Evolutionary conservation across 2,888 invertebrate species (phyloP).

Genomic region (Cyclophora albipunctata): DNA sequence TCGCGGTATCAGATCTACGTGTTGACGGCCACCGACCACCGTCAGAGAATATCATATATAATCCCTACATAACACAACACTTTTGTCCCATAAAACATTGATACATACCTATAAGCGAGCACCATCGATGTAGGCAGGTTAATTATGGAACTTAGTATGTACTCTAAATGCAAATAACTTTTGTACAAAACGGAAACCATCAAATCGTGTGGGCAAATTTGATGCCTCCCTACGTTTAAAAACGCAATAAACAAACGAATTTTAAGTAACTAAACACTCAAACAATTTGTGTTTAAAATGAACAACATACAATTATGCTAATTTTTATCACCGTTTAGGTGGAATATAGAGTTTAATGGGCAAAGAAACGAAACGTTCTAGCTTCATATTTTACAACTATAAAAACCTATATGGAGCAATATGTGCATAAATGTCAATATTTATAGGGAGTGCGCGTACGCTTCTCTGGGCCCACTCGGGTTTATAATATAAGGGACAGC

Average conservation of each 20-base stretch:
- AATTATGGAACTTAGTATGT: too few species aligned
- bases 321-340: slow-evolving; percentile 64
- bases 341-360: slow-evolving; percentile 50
- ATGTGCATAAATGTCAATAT: slow-evolving; percentile 74
- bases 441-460: slow-evolving; percentile 39
- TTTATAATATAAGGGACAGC: slow-evolving; percentile 46
- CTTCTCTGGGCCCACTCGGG: slow-evolving; percentile 29
- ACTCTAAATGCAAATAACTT: neutral
- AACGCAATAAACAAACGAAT: slow-evolving; percentile 47
- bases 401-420: slow-evolving; percentile 75
- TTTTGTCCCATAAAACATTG: neutral
- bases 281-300: slow-evolving; percentile 57
- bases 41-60: slow-evolving; percentile 42
- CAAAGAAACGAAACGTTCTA: slow-evolving; percentile 50
- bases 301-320: slow-evolving; percentile 68
- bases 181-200: slow-evolving; percentile 7
- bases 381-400: slow-evolving; percentile 71
- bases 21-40: slow-evolving; percentile 54
- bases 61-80: neutral
- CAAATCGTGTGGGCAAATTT: slow-evolving; percentile 25
- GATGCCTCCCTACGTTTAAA: slow-evolving; percentile 40
- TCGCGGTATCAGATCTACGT: slow-evolving; percentile 66
- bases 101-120: too few species aligned
- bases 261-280: slow-evolving; percentile 45
- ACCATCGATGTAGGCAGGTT: too few species aligned